Evolutionary conservation across 2,888 invertebrate genomes (phyloP), one percentile per base, ranked within the genome.

Genomic region (Drosophila maculinotata): DNA sequence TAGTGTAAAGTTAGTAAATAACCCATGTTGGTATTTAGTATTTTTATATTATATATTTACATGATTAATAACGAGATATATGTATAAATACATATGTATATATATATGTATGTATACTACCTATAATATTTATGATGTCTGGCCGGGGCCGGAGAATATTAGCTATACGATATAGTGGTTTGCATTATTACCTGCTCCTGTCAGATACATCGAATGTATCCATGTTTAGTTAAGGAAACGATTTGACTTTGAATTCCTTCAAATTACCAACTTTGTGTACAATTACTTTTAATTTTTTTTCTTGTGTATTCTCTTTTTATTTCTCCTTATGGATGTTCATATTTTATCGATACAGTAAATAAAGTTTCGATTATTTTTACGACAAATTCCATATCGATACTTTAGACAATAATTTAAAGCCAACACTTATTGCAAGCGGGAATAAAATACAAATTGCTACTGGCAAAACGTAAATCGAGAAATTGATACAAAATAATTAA

Each of bases 171-270:
- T 53, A 20, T 8, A n/a, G 1, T 6, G 8, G 3, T 17, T 31
- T 48, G 3, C 10, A 33, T 14, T 56, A 63, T 78, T 70, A 90
- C 90, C 90, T 91, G 75, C 82, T 88, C 47, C 80, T 84, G 66
- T 91, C 91, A 33, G 88, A 87, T 53, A 90, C 91, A 82, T 91
- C 91, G 63, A 91, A 91, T 57, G 90, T 87, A 70, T 91, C 91
- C 91, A 91, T 91, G 12, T 17, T 15, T 44, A 14, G 66, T 70
- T 41, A 17, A 4, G 12, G 31, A n/a, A 42, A 28, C 7, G 17
- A 7, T 39, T 52, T 25, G 9, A 17, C 14, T 39, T n/a, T 17
- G 1, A 26, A 14, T 41, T 41, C 9, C 8, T 20, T 57, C 10
- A 8, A 31, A 52, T 52, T 25, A 44, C 9, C 5, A 36, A 30